Conservation (phyloP, 2,797 vertebrate species). For the Florisuga fusca region DNA sequence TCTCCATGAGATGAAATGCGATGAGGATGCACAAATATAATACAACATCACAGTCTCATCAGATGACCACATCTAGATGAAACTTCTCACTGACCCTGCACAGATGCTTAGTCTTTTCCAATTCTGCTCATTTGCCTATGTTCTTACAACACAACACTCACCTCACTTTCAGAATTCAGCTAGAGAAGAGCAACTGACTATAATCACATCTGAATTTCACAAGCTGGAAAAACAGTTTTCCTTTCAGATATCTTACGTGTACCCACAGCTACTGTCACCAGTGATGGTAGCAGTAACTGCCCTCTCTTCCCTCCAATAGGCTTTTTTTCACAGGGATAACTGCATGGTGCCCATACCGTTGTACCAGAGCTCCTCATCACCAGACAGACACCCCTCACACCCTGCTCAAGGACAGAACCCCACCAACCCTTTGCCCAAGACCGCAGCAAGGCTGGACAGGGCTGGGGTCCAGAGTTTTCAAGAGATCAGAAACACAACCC, state of each 20-base stretch:
- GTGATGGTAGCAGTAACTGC: neutral
- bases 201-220: neutral
- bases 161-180: neutral
- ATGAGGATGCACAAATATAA: neutral
- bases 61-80: neutral
- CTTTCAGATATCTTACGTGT: neutral
- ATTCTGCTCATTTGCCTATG: neutral
- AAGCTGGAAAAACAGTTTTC: neutral
- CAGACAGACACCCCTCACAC: accelerated
- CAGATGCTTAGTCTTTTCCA: conserved; percentile 12
- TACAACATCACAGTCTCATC: neutral
- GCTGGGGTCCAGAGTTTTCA: neutral
- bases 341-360: accelerated
- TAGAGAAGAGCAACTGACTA: neutral
- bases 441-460: neutral
- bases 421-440: neutral
- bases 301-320: neutral
- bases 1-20: neutral
- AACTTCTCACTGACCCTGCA: neutral
- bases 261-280: neutral
- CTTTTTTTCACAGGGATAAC: neutral
- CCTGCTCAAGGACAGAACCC: neutral
- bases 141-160: conserved; percentile 25
- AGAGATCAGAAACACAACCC: neutral
- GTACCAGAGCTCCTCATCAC: neutral